Percentiles rank a stretch among this genome's conserved stretches.
Conservation (phyloP, 2,113 vertebrate genomes). For the Paramormyrops kingsleyae region DNA sequence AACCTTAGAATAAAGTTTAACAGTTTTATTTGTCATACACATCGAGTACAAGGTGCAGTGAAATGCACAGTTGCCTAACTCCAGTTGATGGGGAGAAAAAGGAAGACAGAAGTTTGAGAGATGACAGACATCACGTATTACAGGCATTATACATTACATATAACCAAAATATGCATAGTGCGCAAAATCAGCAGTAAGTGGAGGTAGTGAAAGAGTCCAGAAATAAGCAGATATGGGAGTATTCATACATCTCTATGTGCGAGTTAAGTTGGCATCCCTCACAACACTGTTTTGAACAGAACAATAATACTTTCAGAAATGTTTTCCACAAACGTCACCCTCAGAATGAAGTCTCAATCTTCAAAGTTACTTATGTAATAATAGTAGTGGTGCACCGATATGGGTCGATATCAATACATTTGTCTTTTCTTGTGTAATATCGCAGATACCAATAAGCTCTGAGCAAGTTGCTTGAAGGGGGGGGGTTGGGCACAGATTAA, state of each 20-base stretch:
- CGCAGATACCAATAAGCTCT: background rate
- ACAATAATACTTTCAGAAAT: constrained; percentile 58
- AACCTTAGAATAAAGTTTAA: background rate
- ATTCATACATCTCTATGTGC: background rate
- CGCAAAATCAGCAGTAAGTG: background rate
- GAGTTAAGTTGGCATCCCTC: background rate
- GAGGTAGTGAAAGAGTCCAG: background rate
- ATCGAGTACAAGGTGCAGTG: background rate
- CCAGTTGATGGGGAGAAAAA: background rate
- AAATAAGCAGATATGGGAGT: background rate
- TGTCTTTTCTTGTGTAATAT: background rate
- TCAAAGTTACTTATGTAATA: background rate
- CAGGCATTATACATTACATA: background rate
- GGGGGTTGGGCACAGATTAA: background rate
- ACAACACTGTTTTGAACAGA: constrained; percentile 52
- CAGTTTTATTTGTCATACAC: background rate
- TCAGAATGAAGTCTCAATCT: constrained; percentile 25
- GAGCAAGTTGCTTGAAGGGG: background rate
- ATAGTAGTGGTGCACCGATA: background rate
- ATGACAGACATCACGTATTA: background rate
- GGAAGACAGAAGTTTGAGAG: background rate
- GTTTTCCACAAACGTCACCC: constrained; percentile 44
- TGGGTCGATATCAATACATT: background rate
- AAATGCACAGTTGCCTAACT: background rate
- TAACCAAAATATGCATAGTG: background rate